Conservation (phyloP, 1,140 invertebrate genomes). For the Augochlora pura region DNA sequence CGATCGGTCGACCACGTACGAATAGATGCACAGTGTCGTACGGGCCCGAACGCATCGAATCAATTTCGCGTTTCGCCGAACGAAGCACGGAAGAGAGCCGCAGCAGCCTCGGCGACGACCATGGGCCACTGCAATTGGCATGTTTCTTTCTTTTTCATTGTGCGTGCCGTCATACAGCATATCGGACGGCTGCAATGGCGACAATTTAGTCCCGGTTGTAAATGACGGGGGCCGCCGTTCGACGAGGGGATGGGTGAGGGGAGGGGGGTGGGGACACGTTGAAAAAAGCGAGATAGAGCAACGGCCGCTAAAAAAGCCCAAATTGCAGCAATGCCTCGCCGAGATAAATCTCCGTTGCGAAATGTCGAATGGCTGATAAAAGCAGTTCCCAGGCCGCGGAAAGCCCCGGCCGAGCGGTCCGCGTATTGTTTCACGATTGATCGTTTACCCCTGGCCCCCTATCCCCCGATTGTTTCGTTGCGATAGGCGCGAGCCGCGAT, state of each 20-base stretch:
- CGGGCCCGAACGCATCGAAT: slow-evolving; percentile 40
- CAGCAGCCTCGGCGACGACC: too few species aligned
- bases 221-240: too few species aligned
- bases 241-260: too few species aligned
- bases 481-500: slow-evolving; percentile 39
- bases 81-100: neutral
- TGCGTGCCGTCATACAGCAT: slow-evolving; percentile 50
- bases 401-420: slow-evolving; percentile 27
- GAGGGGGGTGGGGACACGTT: too few species aligned
- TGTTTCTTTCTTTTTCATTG: slow-evolving; percentile 21
- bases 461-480: slow-evolving; percentile 58
- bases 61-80: slow-evolving; percentile 45
- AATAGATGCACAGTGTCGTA: too few species aligned
- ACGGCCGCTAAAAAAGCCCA: slow-evolving; percentile 34
- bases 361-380: slow-evolving; percentile 61
- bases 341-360: slow-evolving; percentile 58
- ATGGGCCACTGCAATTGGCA: neutral
- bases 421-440: slow-evolving; percentile 56
- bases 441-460: slow-evolving; percentile 38
- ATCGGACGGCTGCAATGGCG: slow-evolving; percentile 51
- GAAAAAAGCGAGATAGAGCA: neutral
- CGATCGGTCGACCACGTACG: too few species aligned
- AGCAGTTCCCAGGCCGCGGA: slow-evolving; percentile 43
- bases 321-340: slow-evolving; percentile 45
- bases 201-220: slow-evolving; percentile 46